A percentile compares a stretch with the other conserved stretches of the same genome.
phyloP scores from a whole-genome alignment of 2,797 vertebrate species.

The Martes flavigula region DNA sequence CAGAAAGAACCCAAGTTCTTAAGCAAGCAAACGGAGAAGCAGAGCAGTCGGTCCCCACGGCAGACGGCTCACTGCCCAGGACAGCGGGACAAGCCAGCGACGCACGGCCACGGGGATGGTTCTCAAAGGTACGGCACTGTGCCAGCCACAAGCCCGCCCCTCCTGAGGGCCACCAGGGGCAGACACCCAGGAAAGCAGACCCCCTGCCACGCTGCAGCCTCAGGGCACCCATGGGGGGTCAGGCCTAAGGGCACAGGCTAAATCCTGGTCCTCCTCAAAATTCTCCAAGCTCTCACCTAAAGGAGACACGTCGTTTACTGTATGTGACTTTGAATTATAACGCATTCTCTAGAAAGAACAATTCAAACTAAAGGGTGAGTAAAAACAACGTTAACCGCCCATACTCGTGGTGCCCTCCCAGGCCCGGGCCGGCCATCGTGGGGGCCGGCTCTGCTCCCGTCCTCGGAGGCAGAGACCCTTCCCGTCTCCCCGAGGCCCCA shows the following conservation, averaged over 20 bases:
- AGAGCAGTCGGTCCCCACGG: not conserved
- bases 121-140: accelerated
- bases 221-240: not conserved
- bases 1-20: not conserved
- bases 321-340: not conserved
- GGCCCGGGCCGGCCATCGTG: accelerated
- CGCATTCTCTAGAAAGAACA: not conserved
- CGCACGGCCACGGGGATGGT: accelerated
- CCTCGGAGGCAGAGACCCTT: accelerated
- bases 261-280: accelerated
- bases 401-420: not conserved
- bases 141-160: too few species aligned
- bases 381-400: accelerated
- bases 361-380: not conserved
- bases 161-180: accelerated
- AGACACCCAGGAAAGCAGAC: not conserved
- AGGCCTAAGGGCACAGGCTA: not conserved
- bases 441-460: accelerated
- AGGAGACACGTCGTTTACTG: accelerated
- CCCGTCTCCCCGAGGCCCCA: accelerated
- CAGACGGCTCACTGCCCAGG: not conserved
- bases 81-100: accelerated
- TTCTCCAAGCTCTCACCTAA: not conserved
- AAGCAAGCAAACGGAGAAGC: not conserved
- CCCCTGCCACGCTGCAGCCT: too few species aligned